These are phyloP conservation scores for Epicauta chinensis DNA, from an alignment of 1,140 invertebrate genomes.

Conservation along the genomic window DNA sequence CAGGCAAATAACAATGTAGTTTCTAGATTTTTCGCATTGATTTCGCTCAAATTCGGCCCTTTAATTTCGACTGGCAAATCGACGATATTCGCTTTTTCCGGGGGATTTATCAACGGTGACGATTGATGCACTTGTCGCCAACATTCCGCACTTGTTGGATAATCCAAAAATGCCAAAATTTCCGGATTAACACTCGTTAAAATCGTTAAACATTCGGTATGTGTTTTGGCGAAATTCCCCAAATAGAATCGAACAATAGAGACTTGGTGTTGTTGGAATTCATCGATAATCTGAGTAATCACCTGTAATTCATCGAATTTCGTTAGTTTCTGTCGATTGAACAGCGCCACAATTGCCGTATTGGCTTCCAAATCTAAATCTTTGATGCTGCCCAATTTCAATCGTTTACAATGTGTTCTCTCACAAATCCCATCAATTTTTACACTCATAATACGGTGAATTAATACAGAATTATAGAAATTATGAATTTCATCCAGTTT, in stretches of 20 bases:
- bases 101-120: not conserved
- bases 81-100: not conserved
- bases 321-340: not conserved
- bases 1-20: conserved; percentile 45
- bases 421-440: too few relatives aligned
- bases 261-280: conserved; percentile 27
- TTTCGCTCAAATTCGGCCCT: conserved; percentile 36
- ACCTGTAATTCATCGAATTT: not conserved
- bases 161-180: conserved; percentile 44
- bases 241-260: conserved; percentile 48
- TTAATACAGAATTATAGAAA: too few relatives aligned
- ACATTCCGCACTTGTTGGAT: conserved; percentile 33
- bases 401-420: too few relatives aligned
- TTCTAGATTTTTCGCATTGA: conserved; percentile 34
- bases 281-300: not conserved
- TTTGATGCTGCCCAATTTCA: not conserved
- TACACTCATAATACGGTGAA: too few relatives aligned
- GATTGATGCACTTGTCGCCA: conserved; percentile 18
- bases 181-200: conserved; percentile 45
- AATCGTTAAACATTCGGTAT: conserved; percentile 49
- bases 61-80: not conserved
- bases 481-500: too few relatives aligned
- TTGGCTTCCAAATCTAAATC: not conserved
- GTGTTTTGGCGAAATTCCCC: conserved; percentile 46
- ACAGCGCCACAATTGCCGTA: not conserved